phyloP scores from a whole-genome alignment of 1,140 invertebrate species.

The Zaprionus ghesquierei region DNA sequence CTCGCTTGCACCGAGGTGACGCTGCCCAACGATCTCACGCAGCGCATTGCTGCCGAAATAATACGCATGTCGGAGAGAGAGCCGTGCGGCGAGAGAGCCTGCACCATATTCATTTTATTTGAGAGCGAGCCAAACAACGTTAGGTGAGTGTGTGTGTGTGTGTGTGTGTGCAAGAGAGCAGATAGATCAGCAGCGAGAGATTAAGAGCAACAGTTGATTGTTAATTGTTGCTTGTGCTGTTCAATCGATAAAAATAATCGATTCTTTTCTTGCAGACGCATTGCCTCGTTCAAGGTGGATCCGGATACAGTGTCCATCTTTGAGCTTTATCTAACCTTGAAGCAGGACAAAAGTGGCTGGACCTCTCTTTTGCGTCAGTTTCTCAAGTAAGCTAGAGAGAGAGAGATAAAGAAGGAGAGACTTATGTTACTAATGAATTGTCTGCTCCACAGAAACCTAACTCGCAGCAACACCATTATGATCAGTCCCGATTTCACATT shows the following conservation, averaged over 20 bases:
- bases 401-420: background rate
- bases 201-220: background rate
- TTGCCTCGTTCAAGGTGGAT: constrained; percentile 90
- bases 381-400: constrained; percentile 88
- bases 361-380: constrained; percentile 92
- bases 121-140: constrained; percentile 86
- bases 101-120: constrained; percentile 90
- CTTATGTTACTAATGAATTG: background rate
- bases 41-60: constrained; percentile 89
- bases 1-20: constrained; percentile 91
- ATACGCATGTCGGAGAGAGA: constrained; percentile 91
- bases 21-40: constrained; percentile 89
- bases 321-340: constrained; percentile 91
- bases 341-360: constrained; percentile 92
- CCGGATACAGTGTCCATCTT: constrained; percentile 92
- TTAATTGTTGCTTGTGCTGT: background rate
- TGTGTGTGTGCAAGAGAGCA: constrained; percentile 76
- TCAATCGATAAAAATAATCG: background rate
- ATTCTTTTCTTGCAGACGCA: constrained; percentile 57
- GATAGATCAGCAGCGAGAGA: background rate
- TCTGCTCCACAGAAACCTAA: constrained; percentile 87
- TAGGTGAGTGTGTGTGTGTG: constrained; percentile 83
- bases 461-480: constrained; percentile 91
- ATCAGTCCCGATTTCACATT: constrained; percentile 92
- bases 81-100: constrained; percentile 91